Conservation (phyloP, 2,797 vertebrate species). For the Sebastes trivittatus region DNA sequence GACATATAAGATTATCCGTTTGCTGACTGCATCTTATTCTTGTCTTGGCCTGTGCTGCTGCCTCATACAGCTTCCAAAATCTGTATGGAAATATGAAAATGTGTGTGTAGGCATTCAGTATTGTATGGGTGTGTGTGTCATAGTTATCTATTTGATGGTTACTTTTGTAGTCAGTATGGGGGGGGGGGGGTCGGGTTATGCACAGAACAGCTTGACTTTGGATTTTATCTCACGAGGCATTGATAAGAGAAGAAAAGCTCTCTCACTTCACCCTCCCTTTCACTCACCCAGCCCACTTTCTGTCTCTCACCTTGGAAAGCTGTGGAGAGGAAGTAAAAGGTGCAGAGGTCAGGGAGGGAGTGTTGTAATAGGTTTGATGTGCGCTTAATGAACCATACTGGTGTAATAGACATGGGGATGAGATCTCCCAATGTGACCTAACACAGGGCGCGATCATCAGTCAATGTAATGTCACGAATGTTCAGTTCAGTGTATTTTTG, state of each 20-base stretch:
- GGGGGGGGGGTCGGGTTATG: not conserved
- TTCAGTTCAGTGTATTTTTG: not conserved
- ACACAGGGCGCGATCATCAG: not conserved
- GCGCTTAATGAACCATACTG: slow-evolving; percentile 35
- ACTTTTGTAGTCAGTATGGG: not conserved
- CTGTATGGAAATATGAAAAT: not conserved
- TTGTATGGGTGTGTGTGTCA: slow-evolving; percentile 15
- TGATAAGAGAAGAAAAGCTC: slow-evolving; percentile 66
- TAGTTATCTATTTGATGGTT: slow-evolving; percentile 7
- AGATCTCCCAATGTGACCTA: slow-evolving; percentile 1
- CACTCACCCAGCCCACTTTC: slow-evolving; percentile 28
- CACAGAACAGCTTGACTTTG: slow-evolving; percentile 43
- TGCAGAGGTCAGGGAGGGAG: slow-evolving; percentile 35
- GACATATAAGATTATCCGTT: not conserved
- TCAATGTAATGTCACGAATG: not conserved
- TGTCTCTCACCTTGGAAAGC: slow-evolving; percentile 50
- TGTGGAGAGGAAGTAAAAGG: slow-evolving; percentile 37
- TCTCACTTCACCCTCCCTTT: slow-evolving; percentile 24
- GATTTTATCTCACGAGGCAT: slow-evolving; percentile 51
- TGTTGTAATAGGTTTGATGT: slow-evolving; percentile 40
- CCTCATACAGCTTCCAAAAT: not conserved
- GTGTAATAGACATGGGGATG: slow-evolving; percentile 28
- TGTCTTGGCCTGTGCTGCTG: not conserved
- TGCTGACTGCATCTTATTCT: not conserved
- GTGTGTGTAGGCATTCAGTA: not conserved